Base-by-base conservation (phyloP, 53 echinoderm and acorn worm genomes). In the Echinometra lucunter region DNA sequence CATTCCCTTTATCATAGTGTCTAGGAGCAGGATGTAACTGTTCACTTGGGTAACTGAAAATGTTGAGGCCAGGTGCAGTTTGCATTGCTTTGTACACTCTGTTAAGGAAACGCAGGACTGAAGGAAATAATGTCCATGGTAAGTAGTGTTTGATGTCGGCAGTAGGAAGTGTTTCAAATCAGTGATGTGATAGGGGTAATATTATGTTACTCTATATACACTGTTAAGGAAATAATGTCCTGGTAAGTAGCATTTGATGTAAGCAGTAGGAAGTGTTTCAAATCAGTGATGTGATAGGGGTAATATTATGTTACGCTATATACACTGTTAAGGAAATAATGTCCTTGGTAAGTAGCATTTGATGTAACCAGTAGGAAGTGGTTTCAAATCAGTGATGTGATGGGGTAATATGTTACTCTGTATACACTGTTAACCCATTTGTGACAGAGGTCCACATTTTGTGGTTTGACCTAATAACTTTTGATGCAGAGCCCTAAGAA, bases 61-160 rank as follows among this genome's bases (percentile, higher is more conserved):
- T 85, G 53, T 12, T 85, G 78, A 42, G 78, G 19, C 38, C 78
- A 85, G 45, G 49, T 85, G 27, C 45, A 27, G 17, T 85, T 37
- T 85, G 53, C 49, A 2, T 85, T 49, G 53, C 49, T 49, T 23
- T 78, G 38, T 85, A 49, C n/a, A 49, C 85, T n/a, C 12, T 85
- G 85, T 12, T 28, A 28, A 85, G 47, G 53, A 47, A 83, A 45
- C n/a, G 10, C 12, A 7, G 12, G 42, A 78, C 19, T 47, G 49
- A n/a, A 85, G 45, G 85, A 85, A 85, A 85, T 78, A 53, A 47
- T 85, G 30, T 47, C 30, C 11, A 11, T 85, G 27, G 85, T 85
- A 85, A 25, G 49, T 85, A 47, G 12, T 85, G 13, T n/a, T 85
- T n/a, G 12, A 42, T 13, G 49, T 16, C 47, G 47, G 49, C 49